phyloP scores from a whole-genome alignment of 1,140 invertebrate genomes.

The Heliconius nattereri region DNA sequence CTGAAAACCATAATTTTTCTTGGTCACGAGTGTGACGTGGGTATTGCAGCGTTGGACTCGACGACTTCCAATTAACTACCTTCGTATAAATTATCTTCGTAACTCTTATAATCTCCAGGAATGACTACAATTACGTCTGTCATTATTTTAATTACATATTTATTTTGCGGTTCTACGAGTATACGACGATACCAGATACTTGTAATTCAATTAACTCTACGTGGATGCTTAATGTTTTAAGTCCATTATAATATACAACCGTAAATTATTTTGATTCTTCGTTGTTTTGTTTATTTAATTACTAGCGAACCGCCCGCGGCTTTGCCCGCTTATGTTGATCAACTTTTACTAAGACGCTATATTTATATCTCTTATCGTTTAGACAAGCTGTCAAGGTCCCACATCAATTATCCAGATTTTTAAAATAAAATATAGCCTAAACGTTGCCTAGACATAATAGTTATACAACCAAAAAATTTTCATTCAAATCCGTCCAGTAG shows the following conservation, averaged over 20 bases:
- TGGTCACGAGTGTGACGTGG: neutral
- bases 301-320: no score
- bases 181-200: neutral
- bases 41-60: neutral
- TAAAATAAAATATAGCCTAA: no score
- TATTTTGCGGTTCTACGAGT: neutral
- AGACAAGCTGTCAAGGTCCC: no score
- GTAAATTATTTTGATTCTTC: neutral
- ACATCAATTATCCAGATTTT: no score
- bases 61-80: conserved; percentile 21
- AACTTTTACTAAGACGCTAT: no score
- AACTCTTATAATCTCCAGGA: conserved; percentile 8
- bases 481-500: no score
- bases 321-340: no score
- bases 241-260: neutral
- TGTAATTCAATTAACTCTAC: neutral
- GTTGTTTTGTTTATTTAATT: neutral
- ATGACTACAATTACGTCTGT: conserved; percentile 1
- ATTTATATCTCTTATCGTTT: no score
- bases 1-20: neutral
- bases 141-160: conserved; percentile 21
- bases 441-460: no score
- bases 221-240: neutral
- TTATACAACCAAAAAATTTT: no score
- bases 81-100: conserved; percentile 3